These are phyloP conservation scores for Cydia pomonella DNA, from an alignment of 1,140 invertebrate genomes.

Conservation along the genomic window DNA sequence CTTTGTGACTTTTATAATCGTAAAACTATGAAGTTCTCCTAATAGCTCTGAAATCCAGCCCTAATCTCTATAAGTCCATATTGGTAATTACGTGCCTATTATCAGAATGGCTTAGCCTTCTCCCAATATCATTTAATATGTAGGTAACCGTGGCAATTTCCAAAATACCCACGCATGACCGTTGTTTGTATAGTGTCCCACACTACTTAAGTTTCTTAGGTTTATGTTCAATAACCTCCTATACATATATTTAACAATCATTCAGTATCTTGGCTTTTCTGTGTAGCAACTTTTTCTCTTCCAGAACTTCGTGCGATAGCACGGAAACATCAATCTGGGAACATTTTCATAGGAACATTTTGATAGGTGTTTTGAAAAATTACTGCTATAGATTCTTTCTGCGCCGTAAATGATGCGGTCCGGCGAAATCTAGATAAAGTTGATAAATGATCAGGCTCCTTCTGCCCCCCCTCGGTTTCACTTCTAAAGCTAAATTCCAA, in stretches of 20 bases:
- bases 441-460: conserved; percentile 54
- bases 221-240: too few species aligned
- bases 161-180: too few species aligned
- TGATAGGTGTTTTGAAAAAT: conserved; percentile 43
- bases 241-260: not conserved
- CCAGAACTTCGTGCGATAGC: not conserved
- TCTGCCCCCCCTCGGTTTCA: conserved; percentile 45
- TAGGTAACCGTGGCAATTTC: too few species aligned
- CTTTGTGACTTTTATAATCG: too few species aligned
- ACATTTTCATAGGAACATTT: conserved; percentile 25
- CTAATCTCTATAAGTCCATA: not conserved
- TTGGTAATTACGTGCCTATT: not conserved
- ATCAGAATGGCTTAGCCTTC: not conserved
- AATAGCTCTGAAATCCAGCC: not conserved
- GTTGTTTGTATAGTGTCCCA: too few species aligned
- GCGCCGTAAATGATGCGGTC: conserved; percentile 51
- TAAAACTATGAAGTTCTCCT: not conserved
- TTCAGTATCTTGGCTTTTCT: not conserved
- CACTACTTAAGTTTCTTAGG: too few species aligned
- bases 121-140: not conserved
- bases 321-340: conserved; percentile 12
- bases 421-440: conserved; percentile 56
- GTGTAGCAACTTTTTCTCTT: not conserved
- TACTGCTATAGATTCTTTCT: conserved; percentile 50
- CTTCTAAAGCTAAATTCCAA: conserved; percentile 34